Evolutionary conservation across 2,888 invertebrate genomes (phyloP), one percentile per base, ranked within the genome.

Genomic region (Heliconius ismenius): DNA sequence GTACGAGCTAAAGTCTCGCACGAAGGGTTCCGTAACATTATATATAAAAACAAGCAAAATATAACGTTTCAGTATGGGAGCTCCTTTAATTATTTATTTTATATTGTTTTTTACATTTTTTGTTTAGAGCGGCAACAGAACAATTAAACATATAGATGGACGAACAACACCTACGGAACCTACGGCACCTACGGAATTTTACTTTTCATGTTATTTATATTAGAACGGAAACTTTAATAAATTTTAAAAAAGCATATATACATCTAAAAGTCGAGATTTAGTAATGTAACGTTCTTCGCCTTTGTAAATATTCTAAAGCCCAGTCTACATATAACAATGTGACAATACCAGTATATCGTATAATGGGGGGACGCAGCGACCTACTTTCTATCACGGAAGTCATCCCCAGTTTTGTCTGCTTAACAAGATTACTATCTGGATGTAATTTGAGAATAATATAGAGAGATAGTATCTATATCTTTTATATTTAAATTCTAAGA

Each of bases 301-400:
- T 63, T 73, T 73, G 73, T 43, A 39, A 43, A 73, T 43, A 43
- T 28, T 73, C 43, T 63, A 73, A 63, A 21, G 62, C 73, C 21
- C 54, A 7, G 43, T 73, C 43, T 73, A 73, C 73, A 43, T 63
- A 70, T 70, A 36, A 73, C 62, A 73, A 73, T 62, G 73, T 73
- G 73, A 73, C 73, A 73, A 43, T 43, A 28, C 43, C 73, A 43
- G 26, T 28, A 43, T 60, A 62, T 43, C 26, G 73, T 43, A 73
- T 63, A 73, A 74, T 67, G 54, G 36, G 67, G 67, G 67, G 54
- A 74, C 67, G 65, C 49, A 49, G 54, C 64, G 75, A 75, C 75
- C 75, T 67, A 69, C 68, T 62, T 75, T 74, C 68, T 63, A 73
- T 73, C 62, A 58, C 67, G 62, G 68, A 62, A 73, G 73, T 62